These are phyloP conservation scores for Leptobrachium leishanense DNA, from an alignment of 2,113 vertebrate species.

Conservation along the genomic window DNA sequence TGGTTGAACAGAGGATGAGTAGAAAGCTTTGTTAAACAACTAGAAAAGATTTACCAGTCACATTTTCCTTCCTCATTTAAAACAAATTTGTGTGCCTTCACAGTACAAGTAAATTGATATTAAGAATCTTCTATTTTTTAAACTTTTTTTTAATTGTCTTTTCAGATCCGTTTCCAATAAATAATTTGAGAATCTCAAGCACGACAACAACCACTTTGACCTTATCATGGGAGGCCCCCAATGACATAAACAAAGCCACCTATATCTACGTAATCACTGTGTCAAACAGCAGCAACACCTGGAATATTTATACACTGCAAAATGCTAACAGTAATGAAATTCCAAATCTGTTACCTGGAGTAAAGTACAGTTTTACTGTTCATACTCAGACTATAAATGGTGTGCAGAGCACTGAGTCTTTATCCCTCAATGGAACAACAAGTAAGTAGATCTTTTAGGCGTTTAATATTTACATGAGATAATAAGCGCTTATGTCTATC, in stretches of 20 bases:
- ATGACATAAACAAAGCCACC: not conserved
- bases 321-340: not conserved
- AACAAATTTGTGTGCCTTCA: too few species aligned
- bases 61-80: too few species aligned
- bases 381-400: not conserved
- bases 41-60: too few species aligned
- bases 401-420: not conserved
- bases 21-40: too few species aligned
- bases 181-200: accelerated
- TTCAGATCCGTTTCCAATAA: conserved; percentile 24
- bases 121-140: too few species aligned
- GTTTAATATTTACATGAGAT: too few species aligned
- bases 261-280: not conserved
- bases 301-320: not conserved
- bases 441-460: not conserved
- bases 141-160: not conserved
- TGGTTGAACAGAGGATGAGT: too few species aligned
- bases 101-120: too few species aligned
- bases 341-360: not conserved
- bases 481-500: too few species aligned
- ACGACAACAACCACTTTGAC: conserved; percentile 23
- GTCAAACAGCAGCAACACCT: too few species aligned
- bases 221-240: not conserved
- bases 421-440: conserved; percentile 4
- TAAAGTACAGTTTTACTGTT: conserved; percentile 16